Evolutionary conservation across 2,888 invertebrate genomes (phyloP).

Genomic region (Scrobipalpa atriplicella): DNA sequence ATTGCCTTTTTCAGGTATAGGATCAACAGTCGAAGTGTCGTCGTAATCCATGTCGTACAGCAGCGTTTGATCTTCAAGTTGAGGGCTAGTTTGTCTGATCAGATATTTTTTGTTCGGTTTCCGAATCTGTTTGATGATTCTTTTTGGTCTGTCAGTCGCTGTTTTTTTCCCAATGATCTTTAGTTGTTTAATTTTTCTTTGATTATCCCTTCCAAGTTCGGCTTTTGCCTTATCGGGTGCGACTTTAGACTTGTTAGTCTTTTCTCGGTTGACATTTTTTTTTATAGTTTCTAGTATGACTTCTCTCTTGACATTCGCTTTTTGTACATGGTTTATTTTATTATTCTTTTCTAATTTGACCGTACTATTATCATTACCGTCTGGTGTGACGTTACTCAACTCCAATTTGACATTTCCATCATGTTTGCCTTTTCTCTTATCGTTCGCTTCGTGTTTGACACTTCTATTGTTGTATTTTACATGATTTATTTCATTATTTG

Average conservation of each 20-base stretch:
- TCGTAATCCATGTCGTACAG: not conserved
- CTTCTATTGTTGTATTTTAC: no score
- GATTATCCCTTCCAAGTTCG: not conserved
- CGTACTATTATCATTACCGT: no score
- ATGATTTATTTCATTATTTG: not conserved
- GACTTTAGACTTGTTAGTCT: no score
- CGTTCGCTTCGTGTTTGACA: not conserved
- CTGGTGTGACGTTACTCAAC: no score
- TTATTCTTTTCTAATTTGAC: no score
- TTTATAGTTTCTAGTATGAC: no score
- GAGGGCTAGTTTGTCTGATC: slow-evolving; percentile 44
- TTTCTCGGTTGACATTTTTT: no score
- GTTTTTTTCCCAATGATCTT: not conserved
- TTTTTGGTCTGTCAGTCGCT: not conserved
- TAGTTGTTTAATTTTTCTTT: not conserved
- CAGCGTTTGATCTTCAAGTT: slow-evolving; percentile 30
- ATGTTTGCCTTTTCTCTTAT: not conserved
- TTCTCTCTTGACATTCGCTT: no score
- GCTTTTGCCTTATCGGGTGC: no score
- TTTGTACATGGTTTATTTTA: no score
- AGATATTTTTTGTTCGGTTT: slow-evolving; percentile 49
- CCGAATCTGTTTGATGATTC: slow-evolving; percentile 44
- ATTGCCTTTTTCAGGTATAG: not conserved
- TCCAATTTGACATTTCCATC: no score
- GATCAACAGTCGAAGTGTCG: not conserved